Evolutionary conservation across 2,888 invertebrate species (phyloP).

Genomic region (Pseudoips prasinana): DNA sequence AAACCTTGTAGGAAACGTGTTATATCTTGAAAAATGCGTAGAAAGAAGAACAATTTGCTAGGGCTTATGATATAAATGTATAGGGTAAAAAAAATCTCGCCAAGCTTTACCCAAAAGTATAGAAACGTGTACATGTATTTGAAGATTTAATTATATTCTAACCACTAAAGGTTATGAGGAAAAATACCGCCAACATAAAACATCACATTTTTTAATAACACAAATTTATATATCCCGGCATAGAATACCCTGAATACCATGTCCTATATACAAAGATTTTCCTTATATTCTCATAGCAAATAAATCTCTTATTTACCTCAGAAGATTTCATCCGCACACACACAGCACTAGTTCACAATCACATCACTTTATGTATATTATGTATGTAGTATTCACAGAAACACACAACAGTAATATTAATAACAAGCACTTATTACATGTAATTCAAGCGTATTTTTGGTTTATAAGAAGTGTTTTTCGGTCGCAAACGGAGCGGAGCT

Average conservation of each 20-base stretch:
- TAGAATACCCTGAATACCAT: constrained; percentile 11
- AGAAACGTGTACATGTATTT: too few species aligned
- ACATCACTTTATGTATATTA: constrained; percentile 40
- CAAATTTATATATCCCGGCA: constrained; percentile 16
- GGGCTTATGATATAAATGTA: too few species aligned
- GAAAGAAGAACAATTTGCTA: too few species aligned
- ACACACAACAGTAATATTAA: constrained; percentile 30
- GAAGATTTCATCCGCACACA: constrained; percentile 41
- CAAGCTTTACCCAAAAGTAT: too few species aligned
- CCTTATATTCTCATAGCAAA: constrained; percentile 27
- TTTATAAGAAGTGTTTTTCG: constrained; percentile 20
- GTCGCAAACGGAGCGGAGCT: constrained; percentile 36
- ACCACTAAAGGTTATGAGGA: too few species aligned
- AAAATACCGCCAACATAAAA: constrained; percentile 22
- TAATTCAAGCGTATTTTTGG: constrained; percentile 32
- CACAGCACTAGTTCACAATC: constrained; percentile 42
- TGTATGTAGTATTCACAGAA: constrained; percentile 23
- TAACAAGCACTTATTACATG: constrained; percentile 27
- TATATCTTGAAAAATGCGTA: too few species aligned
- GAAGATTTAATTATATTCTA: too few species aligned
- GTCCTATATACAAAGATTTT: constrained; percentile 20
- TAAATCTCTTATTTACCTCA: constrained; percentile 41
- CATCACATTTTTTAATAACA: constrained; percentile 23
- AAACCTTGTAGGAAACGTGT: too few species aligned
- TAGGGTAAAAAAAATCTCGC: too few species aligned